These are phyloP conservation scores for Phragmatobia fuliginosa DNA, from an alignment of 2,888 invertebrate genomes.

Conservation along the genomic window DNA sequence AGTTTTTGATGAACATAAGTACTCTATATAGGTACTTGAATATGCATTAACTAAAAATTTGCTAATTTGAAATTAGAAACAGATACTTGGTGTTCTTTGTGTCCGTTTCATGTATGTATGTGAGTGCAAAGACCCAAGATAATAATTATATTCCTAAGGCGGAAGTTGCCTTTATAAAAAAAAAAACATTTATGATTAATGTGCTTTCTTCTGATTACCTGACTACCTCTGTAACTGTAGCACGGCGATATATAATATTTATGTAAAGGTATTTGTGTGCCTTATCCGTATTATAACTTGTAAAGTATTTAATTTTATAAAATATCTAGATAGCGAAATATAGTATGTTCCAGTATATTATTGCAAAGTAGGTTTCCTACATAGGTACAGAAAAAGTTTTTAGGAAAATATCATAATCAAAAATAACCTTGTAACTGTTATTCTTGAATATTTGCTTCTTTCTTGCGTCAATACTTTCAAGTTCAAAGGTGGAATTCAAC, in stretches of 20 bases:
- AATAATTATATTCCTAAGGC: too few relatives aligned
- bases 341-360: neutral
- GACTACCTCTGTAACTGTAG: neutral
- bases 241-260: neutral
- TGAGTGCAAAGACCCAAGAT: too few relatives aligned
- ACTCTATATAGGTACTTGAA: too few relatives aligned
- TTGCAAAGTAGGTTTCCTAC: neutral
- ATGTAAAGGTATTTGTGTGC: too few relatives aligned
- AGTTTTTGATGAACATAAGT: too few relatives aligned
- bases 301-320: neutral
- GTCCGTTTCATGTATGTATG: too few relatives aligned
- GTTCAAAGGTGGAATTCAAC: conserved; percentile 40
- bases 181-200: too few relatives aligned
- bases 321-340: neutral
- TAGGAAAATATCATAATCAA: neutral
- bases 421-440: conserved; percentile 1
- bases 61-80: too few relatives aligned
- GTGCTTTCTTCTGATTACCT: neutral
- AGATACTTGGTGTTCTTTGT: too few relatives aligned
- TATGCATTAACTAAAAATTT: too few relatives aligned
- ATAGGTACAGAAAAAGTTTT: neutral
- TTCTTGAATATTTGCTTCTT: conserved; percentile 28
- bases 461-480: conserved; percentile 39
- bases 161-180: too few relatives aligned
- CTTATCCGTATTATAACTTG: too few relatives aligned